Evolutionary conservation across 2,888 invertebrate species (phyloP).

Genomic region (Plebejus anna): DNA sequence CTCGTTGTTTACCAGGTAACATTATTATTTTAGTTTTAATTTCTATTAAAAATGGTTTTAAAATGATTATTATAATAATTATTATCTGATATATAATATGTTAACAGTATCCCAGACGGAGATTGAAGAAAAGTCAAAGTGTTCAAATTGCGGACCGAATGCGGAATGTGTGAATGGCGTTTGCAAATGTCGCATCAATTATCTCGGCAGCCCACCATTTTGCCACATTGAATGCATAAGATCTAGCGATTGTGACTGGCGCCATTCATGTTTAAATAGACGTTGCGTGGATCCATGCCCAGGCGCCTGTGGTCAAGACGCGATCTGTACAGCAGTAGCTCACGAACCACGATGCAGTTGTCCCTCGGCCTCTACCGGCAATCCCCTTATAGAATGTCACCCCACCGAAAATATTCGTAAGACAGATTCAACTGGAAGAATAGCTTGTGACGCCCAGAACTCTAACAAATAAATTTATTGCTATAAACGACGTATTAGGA

Average conservation of each 20-base stretch:
- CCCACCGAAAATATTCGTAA: slow-evolving; percentile 73
- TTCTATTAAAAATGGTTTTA: not conserved
- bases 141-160: slow-evolving; percentile 87
- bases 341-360: slow-evolving; percentile 87
- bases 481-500: slow-evolving; percentile 33
- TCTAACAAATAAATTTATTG: slow-evolving; percentile 37
- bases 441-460: slow-evolving; percentile 48
- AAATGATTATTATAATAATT: not conserved
- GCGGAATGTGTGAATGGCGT: slow-evolving; percentile 84
- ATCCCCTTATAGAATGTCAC: slow-evolving; percentile 86
- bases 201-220: slow-evolving; percentile 86
- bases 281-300: slow-evolving; percentile 88
- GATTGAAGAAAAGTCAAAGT: slow-evolving; percentile 74
- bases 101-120: slow-evolving; percentile 54
- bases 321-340: slow-evolving; percentile 84
- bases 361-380: slow-evolving; percentile 83
- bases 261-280: slow-evolving; percentile 84
- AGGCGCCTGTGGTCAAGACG: slow-evolving; percentile 86
- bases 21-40: not conserved
- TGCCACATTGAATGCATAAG: slow-evolving; percentile 86
- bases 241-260: slow-evolving; percentile 85
- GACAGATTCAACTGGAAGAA: slow-evolving; percentile 65
- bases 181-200: slow-evolving; percentile 84
- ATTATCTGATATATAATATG: slow-evolving; percentile 29
- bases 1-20: slow-evolving; percentile 82